A percentile compares a stretch with the other conserved stretches of the same genome.
These are phyloP conservation scores for Anarsia innoxiella DNA, from an alignment of 2,888 invertebrate species.

Conservation along the genomic window DNA sequence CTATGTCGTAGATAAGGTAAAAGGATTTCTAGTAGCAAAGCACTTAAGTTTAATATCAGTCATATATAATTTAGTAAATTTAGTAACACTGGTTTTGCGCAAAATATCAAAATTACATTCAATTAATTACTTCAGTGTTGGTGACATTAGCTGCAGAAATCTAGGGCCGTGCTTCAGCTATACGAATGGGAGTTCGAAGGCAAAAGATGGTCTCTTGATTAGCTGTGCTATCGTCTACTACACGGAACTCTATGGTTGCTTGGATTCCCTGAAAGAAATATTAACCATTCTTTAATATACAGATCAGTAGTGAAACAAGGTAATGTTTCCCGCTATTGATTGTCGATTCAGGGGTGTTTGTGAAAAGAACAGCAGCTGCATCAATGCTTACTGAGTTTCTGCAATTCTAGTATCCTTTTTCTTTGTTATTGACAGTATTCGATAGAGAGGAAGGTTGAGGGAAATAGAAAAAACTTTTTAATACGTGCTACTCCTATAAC, in stretches of 20 bases:
- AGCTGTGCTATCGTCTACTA: conserved; percentile 23
- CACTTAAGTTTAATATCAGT: neutral
- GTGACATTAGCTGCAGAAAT: neutral
- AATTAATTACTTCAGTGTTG: neutral
- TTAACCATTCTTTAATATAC: neutral
- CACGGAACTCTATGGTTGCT: conserved; percentile 29
- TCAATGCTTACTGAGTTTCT: neutral
- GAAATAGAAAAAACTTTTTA: too few species aligned
- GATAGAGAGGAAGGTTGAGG: neutral
- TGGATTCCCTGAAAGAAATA: conserved; percentile 23
- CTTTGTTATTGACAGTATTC: neutral
- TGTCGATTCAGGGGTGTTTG: neutral
- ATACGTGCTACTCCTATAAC: too few species aligned
- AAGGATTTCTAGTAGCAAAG: neutral
- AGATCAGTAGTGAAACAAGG: neutral
- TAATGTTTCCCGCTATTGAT: neutral
- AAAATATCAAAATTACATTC: neutral
- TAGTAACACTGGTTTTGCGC: neutral
- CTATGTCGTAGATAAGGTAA: neutral
- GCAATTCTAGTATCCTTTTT: too few species aligned
- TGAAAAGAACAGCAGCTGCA: neutral
- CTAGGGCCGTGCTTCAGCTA: neutral
- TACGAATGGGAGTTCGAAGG: conserved; percentile 21
- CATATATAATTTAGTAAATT: neutral
- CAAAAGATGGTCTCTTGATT: conserved; percentile 18